Conservation (phyloP, 2,888 invertebrate species). For the Darwinula stevensoni region DNA sequence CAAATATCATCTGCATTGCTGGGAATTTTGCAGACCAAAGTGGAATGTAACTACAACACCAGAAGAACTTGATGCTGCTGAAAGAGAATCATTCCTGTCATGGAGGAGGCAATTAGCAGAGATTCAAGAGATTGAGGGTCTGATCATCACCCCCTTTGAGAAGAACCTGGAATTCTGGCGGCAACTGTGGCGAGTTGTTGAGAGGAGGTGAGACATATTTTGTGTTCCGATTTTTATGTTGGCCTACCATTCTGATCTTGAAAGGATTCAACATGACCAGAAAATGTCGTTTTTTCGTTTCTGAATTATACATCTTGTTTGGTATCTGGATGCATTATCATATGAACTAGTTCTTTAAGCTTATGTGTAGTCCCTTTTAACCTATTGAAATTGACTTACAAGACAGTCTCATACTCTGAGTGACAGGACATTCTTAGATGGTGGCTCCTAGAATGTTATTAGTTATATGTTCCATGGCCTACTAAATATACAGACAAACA, state of each 20-base stretch:
- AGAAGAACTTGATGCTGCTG: slow-evolving; percentile 44
- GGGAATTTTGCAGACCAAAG: slow-evolving; percentile 33
- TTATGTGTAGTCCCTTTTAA: too few species aligned
- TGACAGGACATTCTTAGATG: too few species aligned
- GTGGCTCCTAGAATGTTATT: too few species aligned
- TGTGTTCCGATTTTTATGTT: slow-evolving; percentile 5
- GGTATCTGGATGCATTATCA: too few species aligned
- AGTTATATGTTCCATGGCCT: too few species aligned
- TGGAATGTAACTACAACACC: slow-evolving; percentile 45
- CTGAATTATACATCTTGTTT: too few species aligned
- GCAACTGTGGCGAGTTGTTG: slow-evolving; percentile 94
- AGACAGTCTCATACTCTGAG: too few species aligned
- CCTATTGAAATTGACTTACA: too few species aligned
- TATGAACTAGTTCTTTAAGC: too few species aligned
- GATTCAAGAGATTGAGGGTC: slow-evolving; percentile 41
- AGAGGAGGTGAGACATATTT: slow-evolving; percentile 25
- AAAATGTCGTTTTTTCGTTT: slow-evolving; percentile 7
- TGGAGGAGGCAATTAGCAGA: slow-evolving; percentile 62
- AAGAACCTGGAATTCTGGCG: slow-evolving; percentile 94
- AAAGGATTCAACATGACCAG: background rate
- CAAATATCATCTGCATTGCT: too few species aligned
- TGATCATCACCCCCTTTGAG: slow-evolving; percentile 83
- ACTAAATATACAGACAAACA: too few species aligned
- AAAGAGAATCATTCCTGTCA: slow-evolving; percentile 52
- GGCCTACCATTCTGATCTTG: background rate